Evolutionary conservation across 1,140 invertebrate species (phyloP).

Genomic region (Polyergus mexicanus): DNA sequence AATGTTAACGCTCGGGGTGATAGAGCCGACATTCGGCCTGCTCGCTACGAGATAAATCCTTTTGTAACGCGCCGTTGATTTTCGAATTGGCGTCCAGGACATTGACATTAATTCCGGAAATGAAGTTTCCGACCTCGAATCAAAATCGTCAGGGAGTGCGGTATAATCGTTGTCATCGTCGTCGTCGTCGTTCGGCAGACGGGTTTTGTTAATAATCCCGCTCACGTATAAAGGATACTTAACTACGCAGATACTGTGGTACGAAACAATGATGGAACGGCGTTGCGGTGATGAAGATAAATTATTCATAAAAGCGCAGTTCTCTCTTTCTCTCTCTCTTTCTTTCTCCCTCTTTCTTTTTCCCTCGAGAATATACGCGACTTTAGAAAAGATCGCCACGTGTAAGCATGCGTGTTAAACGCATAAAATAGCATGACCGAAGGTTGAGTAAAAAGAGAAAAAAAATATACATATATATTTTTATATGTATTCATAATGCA

Average conservation of each 20-base stretch:
- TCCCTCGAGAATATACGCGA: background rate
- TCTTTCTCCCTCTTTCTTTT: background rate
- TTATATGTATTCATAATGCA: background rate
- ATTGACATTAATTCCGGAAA: conserved; percentile 82
- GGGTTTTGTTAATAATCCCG: conserved; percentile 76
- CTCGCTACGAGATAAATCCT: conserved; percentile 80
- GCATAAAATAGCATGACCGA: conserved; percentile 9
- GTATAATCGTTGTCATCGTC: background rate
- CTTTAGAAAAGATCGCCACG: conserved; percentile 31
- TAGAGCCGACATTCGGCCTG: conserved; percentile 71
- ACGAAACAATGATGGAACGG: conserved; percentile 57
- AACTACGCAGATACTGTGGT: conserved; percentile 48
- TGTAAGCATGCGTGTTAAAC: conserved; percentile 37
- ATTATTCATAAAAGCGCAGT: conserved; percentile 64
- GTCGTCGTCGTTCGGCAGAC: conserved; percentile 54
- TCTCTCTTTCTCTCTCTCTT: conserved; percentile 15
- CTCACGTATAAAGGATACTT: conserved; percentile 65
- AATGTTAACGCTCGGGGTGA: conserved; percentile 79
- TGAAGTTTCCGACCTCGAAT: conserved; percentile 80
- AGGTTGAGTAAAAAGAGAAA: conserved; percentile 4
- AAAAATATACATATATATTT: no score
- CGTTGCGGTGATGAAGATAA: conserved; percentile 54
- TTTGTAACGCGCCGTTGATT: conserved; percentile 82
- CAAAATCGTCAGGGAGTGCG: conserved; percentile 61
- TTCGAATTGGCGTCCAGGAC: conserved; percentile 81